Evolutionary conservation across 2,113 vertebrate genomes (phyloP).

Genomic region (Myiozetetes cayanensis): DNA sequence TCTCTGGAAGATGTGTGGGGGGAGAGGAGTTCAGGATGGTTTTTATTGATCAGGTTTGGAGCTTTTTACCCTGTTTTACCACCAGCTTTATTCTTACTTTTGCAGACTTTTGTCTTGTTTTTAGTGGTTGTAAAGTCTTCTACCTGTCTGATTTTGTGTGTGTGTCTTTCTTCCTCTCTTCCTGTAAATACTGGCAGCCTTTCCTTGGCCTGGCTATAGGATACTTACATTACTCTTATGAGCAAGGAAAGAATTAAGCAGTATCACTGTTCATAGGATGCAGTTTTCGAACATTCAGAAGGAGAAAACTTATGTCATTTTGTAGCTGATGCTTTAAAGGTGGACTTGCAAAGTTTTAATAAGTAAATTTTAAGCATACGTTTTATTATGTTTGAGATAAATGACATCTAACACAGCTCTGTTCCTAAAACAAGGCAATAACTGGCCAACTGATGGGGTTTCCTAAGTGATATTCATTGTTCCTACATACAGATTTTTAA

Average conservation of each 20-base stretch:
- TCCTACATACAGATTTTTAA: neutral
- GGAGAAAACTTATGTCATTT: neutral
- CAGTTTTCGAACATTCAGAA: neutral
- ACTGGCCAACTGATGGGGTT: neutral
- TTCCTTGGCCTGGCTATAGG: neutral
- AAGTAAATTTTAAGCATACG: neutral
- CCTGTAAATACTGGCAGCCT: neutral
- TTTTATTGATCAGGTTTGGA: neutral
- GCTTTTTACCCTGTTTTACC: neutral
- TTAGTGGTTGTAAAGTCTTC: constrained; percentile 36
- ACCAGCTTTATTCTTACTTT: neutral
- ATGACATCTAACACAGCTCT: neutral
- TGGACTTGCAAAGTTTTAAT: neutral
- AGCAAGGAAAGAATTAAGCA: neutral
- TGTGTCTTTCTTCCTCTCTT: constrained; percentile 46
- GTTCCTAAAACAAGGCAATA: neutral
- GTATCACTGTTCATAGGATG: neutral
- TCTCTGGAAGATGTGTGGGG: neutral
- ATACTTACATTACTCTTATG: neutral
- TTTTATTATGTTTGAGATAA: neutral
- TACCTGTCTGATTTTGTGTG: constrained; percentile 46
- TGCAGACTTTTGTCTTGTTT: constrained; percentile 10
- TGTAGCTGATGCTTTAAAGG: neutral
- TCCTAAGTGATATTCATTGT: neutral
- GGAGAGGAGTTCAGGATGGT: accelerated